phyloP scores from a whole-genome alignment of 1,140 invertebrate species.

The Cepaea nemoralis region DNA sequence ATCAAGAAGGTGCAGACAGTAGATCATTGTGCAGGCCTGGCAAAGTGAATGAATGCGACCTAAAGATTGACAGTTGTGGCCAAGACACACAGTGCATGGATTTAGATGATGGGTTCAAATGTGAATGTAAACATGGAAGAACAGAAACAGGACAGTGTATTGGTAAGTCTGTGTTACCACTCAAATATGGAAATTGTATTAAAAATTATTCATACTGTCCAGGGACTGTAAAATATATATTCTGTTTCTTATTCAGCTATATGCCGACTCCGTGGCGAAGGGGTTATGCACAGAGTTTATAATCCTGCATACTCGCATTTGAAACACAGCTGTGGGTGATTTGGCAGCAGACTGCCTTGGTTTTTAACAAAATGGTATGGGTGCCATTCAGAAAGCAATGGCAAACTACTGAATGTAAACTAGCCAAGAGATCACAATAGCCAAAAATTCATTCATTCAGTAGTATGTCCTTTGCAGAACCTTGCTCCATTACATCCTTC shows the following conservation, averaged over 20 bases:
- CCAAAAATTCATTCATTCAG: too few species aligned
- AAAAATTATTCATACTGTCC: neutral
- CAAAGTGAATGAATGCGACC: constrained; percentile 40
- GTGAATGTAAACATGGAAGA: constrained; percentile 64
- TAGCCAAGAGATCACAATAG: too few species aligned
- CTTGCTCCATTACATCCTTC: too few species aligned
- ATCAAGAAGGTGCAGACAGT: constrained; percentile 4
- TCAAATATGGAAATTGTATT: neutral
- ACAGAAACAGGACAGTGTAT: constrained; percentile 47
- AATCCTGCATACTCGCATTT: too few species aligned
- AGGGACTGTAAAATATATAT: neutral
- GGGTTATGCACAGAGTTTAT: too few species aligned
- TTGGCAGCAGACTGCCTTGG: too few species aligned
- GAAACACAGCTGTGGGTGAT: too few species aligned
- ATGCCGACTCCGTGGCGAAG: too few species aligned
- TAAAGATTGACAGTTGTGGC: constrained; percentile 53
- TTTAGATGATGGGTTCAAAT: constrained; percentile 55
- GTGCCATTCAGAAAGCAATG: too few species aligned
- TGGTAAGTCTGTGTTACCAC: constrained; percentile 20
- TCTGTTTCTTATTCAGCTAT: neutral
- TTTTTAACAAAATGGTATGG: too few species aligned
- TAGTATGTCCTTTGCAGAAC: too few species aligned
- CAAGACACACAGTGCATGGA: constrained; percentile 66
- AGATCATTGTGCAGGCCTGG: constrained; percentile 20
- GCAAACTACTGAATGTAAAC: too few species aligned